Evolutionary conservation across 2,797 vertebrate species (phyloP).

Genomic region (Pseudochirops cupreus): DNA sequence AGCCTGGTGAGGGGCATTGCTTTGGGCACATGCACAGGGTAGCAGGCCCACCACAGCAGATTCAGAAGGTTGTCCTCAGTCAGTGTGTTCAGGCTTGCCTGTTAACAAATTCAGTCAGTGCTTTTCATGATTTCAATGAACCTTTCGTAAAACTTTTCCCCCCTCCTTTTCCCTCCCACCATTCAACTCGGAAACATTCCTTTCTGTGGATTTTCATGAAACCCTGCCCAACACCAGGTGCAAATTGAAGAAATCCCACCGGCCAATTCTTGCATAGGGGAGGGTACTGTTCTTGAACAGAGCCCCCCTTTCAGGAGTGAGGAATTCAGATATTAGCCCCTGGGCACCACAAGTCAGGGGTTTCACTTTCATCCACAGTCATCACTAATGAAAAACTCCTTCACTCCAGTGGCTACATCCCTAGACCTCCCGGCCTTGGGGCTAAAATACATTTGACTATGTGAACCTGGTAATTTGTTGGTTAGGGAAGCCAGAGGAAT

Average conservation of each 20-base stretch:
- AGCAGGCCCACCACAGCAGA: conserved; percentile 45
- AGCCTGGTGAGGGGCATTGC: neutral
- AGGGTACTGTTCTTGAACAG: conserved; percentile 77
- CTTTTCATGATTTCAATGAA: conserved; percentile 69
- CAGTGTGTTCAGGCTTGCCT: conserved; percentile 40
- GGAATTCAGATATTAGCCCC: conserved; percentile 64
- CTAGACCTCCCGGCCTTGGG: conserved; percentile 41
- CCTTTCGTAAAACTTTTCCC: conserved; percentile 41
- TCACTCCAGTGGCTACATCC: conserved; percentile 56
- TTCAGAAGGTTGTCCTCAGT: conserved; percentile 52
- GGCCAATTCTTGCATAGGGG: conserved; percentile 72
- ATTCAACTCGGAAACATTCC: conserved; percentile 43
- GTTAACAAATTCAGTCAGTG: conserved; percentile 53
- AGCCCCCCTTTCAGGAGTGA: conserved; percentile 72
- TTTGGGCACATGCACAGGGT: conserved; percentile 39
- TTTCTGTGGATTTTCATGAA: conserved; percentile 69
- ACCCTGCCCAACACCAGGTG: conserved; percentile 52
- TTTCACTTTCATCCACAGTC: conserved; percentile 75
- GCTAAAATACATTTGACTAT: conserved; percentile 48
- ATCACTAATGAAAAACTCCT: conserved; percentile 67
- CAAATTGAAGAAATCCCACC: conserved; percentile 76
- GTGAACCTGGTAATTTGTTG: conserved; percentile 35
- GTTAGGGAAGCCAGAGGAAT: conserved; percentile 46
- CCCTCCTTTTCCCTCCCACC: conserved; percentile 53
- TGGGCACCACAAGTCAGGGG: conserved; percentile 72